These are phyloP conservation scores for Pelmatolapia mariae DNA, from an alignment of 2,113 vertebrate genomes.

Conservation along the genomic window DNA sequence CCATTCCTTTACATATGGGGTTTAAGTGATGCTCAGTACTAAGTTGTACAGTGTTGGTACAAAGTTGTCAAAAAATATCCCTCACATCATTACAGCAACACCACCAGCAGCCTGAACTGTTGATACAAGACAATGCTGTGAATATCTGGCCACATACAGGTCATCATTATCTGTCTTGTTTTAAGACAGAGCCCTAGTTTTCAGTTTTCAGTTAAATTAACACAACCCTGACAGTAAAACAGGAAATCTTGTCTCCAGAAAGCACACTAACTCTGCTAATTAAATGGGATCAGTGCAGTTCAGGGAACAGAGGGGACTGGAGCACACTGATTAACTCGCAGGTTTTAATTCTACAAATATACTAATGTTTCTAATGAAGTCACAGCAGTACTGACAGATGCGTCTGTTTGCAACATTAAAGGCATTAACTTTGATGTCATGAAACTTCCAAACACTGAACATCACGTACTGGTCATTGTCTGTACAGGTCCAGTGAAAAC, in stretches of 20 bases:
- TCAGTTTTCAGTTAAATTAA: not conserved
- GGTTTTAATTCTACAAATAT: not conserved
- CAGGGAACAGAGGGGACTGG: not conserved
- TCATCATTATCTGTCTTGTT: not conserved
- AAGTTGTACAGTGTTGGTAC: too few species aligned
- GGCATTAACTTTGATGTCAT: too few species aligned
- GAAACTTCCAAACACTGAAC: not conserved
- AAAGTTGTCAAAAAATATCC: too few species aligned
- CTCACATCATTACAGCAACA: too few species aligned
- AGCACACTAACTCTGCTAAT: not conserved
- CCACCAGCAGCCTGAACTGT: too few species aligned
- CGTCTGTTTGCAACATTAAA: not conserved
- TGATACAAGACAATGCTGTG: too few species aligned
- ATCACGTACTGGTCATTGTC: slow-evolving; percentile 76
- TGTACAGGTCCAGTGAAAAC: slow-evolving; percentile 77
- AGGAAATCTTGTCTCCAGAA: not conserved
- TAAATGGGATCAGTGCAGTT: not conserved
- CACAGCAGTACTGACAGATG: not conserved
- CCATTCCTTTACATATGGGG: too few species aligned
- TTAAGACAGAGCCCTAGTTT: not conserved
- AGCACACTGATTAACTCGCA: not conserved
- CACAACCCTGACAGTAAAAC: not conserved
- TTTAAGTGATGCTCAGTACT: too few species aligned
- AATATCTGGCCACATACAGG: not conserved
- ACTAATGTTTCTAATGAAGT: not conserved